Evolutionary conservation across 2,113 vertebrate genomes (phyloP).

Genomic region (Alexandromys fortis): DNA sequence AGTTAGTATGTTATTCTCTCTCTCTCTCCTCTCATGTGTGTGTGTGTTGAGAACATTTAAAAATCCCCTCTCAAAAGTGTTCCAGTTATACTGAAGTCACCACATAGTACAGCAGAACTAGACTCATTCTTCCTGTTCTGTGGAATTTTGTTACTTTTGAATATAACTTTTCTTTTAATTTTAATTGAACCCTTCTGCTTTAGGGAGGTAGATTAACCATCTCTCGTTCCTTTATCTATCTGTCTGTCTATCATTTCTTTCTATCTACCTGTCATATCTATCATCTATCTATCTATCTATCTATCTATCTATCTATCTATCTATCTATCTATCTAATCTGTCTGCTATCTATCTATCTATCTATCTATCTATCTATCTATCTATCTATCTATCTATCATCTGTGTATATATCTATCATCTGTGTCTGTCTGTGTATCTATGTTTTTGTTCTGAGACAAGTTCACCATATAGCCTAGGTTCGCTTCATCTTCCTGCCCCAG

Average conservation of each 20-base stretch:
- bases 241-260: no score
- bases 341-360: no score
- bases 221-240: not conserved
- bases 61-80: not conserved
- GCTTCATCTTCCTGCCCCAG: not conserved
- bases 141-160: slow-evolving; percentile 17
- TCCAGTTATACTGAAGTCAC: not conserved
- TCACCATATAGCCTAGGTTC: not conserved
- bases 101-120: not conserved
- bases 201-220: not conserved
- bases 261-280: no score
- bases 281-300: no score
- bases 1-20: not conserved
- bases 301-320: no score
- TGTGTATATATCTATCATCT: no score
- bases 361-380: no score
- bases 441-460: not conserved
- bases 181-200: not conserved
- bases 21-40: not conserved
- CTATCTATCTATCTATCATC: no score
- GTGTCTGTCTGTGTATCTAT: not conserved
- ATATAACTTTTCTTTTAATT: not conserved
- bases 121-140: not conserved
- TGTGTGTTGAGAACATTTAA: not conserved
- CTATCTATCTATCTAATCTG: no score